Base-by-base conservation (phyloP, 2,888 invertebrate species). In the Aplocera efformata region DNA sequence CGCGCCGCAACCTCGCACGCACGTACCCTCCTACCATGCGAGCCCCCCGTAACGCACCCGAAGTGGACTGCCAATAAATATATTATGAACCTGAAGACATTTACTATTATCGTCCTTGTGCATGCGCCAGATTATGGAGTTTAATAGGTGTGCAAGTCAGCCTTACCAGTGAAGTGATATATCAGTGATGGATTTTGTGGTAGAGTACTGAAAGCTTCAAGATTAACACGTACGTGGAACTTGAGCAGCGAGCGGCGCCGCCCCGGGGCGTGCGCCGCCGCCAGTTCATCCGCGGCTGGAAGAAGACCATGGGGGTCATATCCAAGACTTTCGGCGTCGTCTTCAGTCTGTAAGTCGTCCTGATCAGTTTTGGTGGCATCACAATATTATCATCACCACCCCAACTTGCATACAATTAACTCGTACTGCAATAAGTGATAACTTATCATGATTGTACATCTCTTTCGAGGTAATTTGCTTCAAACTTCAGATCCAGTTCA, bases 251-350 rank as follows among this genome's bases (percentile, higher is more conserved):
- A 56, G 81, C 83, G 81, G 79, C 76, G 80, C 56, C 75, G 72
- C 75, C 81, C 69, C 72, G 77, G 40, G 85, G 85, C 76, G 76
- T 73, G 70, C 88, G 86, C 77, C 86, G 86, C 72, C 85, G 86
- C 72, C 84, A 82, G 70, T 79, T 85, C 72, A 74, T 86, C 68
- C 81, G 83, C 67, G 88, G 88, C 58, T 85, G 80, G 85, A 84
- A 84, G 77, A 86, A 84, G 69, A 88, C 85, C 68, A 93, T 94
- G 93, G 94, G 94, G 61, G 92, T 93, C 75, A 92, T 94, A 62
- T 93, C 93, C 45, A 94, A 94, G 80, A 93, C 93, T 46, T 91
- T 94, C 60, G 93, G 93, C 81, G 92, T 94, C 74, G 91, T 94
- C 74, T 94, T 93, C 90, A 93, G 93, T 86, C 93, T 94, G 94